Evolutionary conservation across 2,797 vertebrate genomes (phyloP), one percentile per base, ranked within the genome.

Genomic region (Chelmon rostratus): DNA sequence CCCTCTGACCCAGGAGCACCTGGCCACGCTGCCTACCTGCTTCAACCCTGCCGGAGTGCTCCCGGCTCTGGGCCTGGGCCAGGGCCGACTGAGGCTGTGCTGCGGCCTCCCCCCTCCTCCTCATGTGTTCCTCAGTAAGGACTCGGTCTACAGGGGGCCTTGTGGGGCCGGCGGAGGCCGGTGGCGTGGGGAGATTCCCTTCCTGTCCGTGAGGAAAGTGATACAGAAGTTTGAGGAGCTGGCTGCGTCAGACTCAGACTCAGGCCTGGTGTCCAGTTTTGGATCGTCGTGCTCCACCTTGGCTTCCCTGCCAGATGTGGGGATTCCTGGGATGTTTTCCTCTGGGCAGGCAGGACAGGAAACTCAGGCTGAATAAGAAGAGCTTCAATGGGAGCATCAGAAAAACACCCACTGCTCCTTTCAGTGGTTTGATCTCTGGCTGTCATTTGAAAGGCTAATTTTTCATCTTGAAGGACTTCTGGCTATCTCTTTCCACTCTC

Each of bases 171-270:
- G 80, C 0, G 13, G 54, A n/a, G 79, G 70, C 3, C 53, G n/a
- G 21, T 93, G 93, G 94, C 78, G 35, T 16, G 78, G 82, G 40
- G 91, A 93, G 1, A 74, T 91, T 33, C 28, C 82, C 6, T 94
- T 95, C 52, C 77, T 72, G 15, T 88, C 92, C 0, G 92, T 95
- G 23, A 91, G 84, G 68, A 90, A 85, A 33, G 82, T 91, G 37
- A 92, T 94, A 9, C 88, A 93, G 86, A 94, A 86, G 83, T 95
- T 95, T 83, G 94, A 95, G 86, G 85, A 92, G 68, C 78, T 94
- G 81, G 67, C 87, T 0, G 58, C 63, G 21, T 91, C 91, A 0
- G 88, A 94, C 62, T 87, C 86, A 0, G 85, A 92, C 68, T 92
- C 88, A 0, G 91, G 87, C 21, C 70, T 92, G 35, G 75, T 88